A percentile compares a stretch with the other conserved stretches of the same genome.
phyloP scores from a whole-genome alignment of 2,113 vertebrate genomes.

The Glareola pratincola region DNA sequence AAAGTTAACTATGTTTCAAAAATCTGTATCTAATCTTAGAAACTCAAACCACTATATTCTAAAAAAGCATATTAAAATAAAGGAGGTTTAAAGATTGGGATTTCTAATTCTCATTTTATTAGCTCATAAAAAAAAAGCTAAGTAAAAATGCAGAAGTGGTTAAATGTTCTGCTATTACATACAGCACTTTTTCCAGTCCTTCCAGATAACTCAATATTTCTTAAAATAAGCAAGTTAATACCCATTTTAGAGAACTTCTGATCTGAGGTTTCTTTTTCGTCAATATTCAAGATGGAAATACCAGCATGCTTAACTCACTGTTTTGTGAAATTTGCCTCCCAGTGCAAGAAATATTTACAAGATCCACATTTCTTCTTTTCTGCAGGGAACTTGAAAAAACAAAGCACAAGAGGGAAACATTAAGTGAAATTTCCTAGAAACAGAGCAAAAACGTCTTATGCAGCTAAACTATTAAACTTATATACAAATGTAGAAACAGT shows the following conservation, averaged over 20 bases:
- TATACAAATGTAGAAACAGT: not conserved
- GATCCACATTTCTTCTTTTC: slow-evolving; percentile 66
- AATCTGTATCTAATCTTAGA: not conserved
- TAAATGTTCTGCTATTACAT: not conserved
- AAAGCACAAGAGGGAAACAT: not conserved
- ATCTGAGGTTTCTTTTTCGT: not conserved
- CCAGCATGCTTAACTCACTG: slow-evolving; percentile 36
- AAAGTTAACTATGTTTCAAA: not conserved
- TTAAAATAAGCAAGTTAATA: not conserved
- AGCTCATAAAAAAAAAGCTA: not conserved
- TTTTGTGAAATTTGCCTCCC: slow-evolving; percentile 19
- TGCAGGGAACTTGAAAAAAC: slow-evolving; percentile 70
- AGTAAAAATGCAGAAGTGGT: not conserved
- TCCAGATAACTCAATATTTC: not conserved
- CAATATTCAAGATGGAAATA: not conserved
- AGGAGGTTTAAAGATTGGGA: not conserved
- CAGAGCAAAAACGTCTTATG: not conserved
- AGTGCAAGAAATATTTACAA: slow-evolving; percentile 41
- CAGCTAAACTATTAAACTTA: not conserved
- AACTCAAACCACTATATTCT: not conserved
- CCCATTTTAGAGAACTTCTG: not conserved
- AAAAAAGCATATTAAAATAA: not conserved
- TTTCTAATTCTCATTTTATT: not conserved
- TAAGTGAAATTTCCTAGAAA: not conserved
- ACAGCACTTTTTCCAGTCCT: not conserved